Percentiles rank a stretch among this genome's conserved stretches.
Conservation (phyloP, 2,797 vertebrate species). For the Syndactyla subalaris region DNA sequence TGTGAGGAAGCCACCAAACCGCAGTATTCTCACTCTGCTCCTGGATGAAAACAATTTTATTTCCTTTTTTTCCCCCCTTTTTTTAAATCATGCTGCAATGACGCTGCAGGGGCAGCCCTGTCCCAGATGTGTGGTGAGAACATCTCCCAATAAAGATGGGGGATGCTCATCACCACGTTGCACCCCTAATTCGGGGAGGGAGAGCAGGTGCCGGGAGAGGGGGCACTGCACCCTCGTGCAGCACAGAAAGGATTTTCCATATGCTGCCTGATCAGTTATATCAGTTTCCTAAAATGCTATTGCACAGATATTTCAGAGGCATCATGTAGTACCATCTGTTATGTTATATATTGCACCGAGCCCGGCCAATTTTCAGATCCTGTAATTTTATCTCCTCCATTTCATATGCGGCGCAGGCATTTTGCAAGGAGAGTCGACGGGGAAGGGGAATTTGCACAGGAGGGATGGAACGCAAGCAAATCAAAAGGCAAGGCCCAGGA, state of each 20-base stretch:
- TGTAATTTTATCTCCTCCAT: slow-evolving; percentile 80
- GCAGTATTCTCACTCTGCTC: background rate
- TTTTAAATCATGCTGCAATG: accelerated
- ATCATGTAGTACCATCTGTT: slow-evolving; percentile 80
- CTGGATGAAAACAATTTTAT: background rate
- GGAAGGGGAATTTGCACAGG: slow-evolving; percentile 49
- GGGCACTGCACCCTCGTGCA: slow-evolving; percentile 16
- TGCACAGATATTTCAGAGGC: slow-evolving; percentile 72
- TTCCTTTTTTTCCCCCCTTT: background rate
- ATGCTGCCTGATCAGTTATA: slow-evolving; percentile 69
- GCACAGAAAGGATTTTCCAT: slow-evolving; percentile 63
- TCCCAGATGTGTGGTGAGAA: background rate
- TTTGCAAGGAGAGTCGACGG: slow-evolving; percentile 63
- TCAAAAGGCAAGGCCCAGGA: background rate
- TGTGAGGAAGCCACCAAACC: background rate
- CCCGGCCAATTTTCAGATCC: slow-evolving; percentile 75
- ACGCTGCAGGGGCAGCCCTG: background rate
- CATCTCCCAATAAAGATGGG: background rate
- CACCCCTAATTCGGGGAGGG: background rate
- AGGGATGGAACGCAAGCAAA: background rate
- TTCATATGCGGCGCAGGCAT: slow-evolving; percentile 76
- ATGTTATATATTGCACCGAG: slow-evolving; percentile 77
- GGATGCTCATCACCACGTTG: background rate
- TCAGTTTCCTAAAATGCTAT: slow-evolving; percentile 65
- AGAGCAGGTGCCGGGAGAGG: slow-evolving; percentile 51